Evolutionary conservation across 2,797 vertebrate genomes (phyloP), one percentile per base, ranked within the genome.

Genomic region (Neomorphus geoffroyi): DNA sequence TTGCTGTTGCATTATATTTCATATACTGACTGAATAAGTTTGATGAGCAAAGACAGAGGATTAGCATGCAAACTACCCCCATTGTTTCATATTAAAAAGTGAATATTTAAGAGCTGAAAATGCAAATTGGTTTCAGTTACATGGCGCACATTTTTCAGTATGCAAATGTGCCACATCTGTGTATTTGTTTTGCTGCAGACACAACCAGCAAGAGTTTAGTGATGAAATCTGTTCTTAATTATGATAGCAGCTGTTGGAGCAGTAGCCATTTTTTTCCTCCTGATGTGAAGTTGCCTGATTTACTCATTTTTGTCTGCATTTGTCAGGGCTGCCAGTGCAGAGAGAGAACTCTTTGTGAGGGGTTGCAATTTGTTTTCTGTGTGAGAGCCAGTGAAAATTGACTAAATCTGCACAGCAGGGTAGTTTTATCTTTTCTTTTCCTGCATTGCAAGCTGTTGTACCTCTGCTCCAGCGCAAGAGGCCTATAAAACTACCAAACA

Each of bases 161-260:
- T 97, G 96, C 93, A 97, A 98, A 98, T 97, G 93, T 94, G 88
- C 95, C 96, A 97, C 98, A 98, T 98, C 98, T 98, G 98, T 97
- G 96, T 98, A 97, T 98, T 98, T 98, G 97, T 98, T 98, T 98
- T 97, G 96, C 94, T 95, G 93, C 91, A 97, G 98, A 97, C 97
- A 97, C 96, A 97, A 97, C 96, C 97, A 97, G 97, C 97, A 97
- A 97, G 97, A 98, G 97, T 98, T 97, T 97, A 97, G 97, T 96
- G 96, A 98, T 98, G 96, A 98, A 98, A 98, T 98, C 98, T 98
- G 98, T 98, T 98, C 97, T 97, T 98, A 98, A 98, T 98, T 98
- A 98, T 96, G 86, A 98, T 96, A 98, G 96, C 98, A 98, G 98
- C 98, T 98, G 98, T 98, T 97, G 94, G 80, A 96, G 95, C 96